Base-by-base conservation (phyloP, 2,888 invertebrate genomes). In the Stegana nigrithorax region DNA sequence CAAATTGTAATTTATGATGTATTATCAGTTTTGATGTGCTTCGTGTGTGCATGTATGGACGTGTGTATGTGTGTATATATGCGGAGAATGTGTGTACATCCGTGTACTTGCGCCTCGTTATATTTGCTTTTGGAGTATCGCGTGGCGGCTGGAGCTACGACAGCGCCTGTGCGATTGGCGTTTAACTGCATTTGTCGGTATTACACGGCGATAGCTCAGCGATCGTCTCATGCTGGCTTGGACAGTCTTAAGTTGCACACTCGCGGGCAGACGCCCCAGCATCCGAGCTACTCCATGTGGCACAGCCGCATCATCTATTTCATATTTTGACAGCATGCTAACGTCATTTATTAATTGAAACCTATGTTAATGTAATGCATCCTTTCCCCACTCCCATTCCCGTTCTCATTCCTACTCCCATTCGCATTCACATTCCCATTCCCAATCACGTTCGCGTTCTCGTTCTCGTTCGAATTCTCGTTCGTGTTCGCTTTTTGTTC, bases 341-440 rank as follows among this genome's bases (percentile, higher is more conserved):
- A 79, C 75, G 77, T 77, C 80, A 80, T 80, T 80, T 80, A 77
- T 80, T 80, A 81, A 80, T 80, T 78, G 74, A 78, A 76, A 67
- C 60, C 68, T 67, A 71, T 70, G 64, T 70, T 69, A 71, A 70
- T 67, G 60, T 66, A 47, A 60, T 50, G n/a, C n/a, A n/a, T n/a
- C n/a, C n/a, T n/a, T n/a, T n/a, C n/a, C n/a, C n/a, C n/a, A n/a
- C n/a, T n/a, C n/a, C n/a, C n/a, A n/a, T n/a, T n/a, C n/a, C n/a
- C n/a, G n/a, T n/a, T n/a, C n/a, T n/a, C n/a, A n/a, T n/a, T n/a
- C n/a, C n/a, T n/a, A n/a, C n/a, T n/a, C n/a, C n/a, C n/a, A n/a
- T n/a, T n/a, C n/a, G n/a, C n/a, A n/a, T n/a, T n/a, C n/a, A n/a
- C n/a, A n/a, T n/a, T n/a, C n/a, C n/a, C n/a, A n/a, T n/a, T n/a